phyloP scores from a whole-genome alignment of 2,888 invertebrate genomes.

The Meganola albula region DNA sequence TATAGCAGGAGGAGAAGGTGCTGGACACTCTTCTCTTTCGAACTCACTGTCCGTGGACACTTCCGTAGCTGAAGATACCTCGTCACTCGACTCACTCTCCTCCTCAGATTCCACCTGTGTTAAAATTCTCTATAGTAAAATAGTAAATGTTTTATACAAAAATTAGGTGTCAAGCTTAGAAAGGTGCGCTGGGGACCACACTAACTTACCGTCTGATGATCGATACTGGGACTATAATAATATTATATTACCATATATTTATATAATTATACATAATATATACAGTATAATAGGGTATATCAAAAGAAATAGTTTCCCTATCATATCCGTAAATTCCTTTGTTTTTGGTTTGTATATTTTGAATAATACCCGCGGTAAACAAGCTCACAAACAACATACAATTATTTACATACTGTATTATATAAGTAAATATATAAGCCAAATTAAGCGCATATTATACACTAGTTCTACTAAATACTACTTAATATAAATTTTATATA shows the following conservation, averaged over 20 bases:
- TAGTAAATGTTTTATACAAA: slow-evolving; percentile 2
- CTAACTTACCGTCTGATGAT: slow-evolving; percentile 57
- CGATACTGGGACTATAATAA: slow-evolving; percentile 18
- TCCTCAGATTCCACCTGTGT: slow-evolving; percentile 69
- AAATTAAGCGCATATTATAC: slow-evolving; percentile 24
- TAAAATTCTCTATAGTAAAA: slow-evolving; percentile 21
- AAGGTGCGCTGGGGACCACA: slow-evolving; percentile 44
- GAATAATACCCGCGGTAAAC: slow-evolving; percentile 20
- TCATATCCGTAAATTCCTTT: no score
- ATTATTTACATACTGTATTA: slow-evolving; percentile 33
- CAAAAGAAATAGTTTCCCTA: background rate
- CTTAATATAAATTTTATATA: no score
- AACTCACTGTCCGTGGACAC: slow-evolving; percentile 96
- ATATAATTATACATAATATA: background rate
- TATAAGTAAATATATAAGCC: slow-evolving; percentile 29
- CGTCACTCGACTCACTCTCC: slow-evolving; percentile 82
- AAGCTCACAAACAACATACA: slow-evolving; percentile 25
- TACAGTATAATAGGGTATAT: background rate
- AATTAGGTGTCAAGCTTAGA: slow-evolving; percentile 15
- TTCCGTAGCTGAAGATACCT: slow-evolving; percentile 92
- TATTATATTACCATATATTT: slow-evolving; percentile 15
- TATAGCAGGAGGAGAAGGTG: slow-evolving; percentile 86
- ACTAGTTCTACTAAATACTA: no score
- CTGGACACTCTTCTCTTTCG: slow-evolving; percentile 86
- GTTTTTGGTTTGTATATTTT: slow-evolving; percentile 7